These are phyloP conservation scores for Choloepus hoffmanni DNA, from an alignment of 2,113 vertebrate species.

Conservation along the genomic window DNA sequence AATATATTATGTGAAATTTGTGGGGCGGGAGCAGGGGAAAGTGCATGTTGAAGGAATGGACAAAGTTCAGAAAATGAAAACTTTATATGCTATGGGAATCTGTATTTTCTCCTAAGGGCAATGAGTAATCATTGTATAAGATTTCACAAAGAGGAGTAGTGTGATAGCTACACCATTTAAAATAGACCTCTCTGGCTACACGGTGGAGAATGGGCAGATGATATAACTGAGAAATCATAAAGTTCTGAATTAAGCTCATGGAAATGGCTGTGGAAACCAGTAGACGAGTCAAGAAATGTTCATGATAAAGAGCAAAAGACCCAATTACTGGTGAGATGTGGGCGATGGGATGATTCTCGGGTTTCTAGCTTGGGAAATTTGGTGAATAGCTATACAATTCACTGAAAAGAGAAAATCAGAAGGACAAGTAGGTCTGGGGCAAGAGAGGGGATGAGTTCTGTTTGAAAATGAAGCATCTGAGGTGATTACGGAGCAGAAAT, in stretches of 20 bases:
- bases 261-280: neutral
- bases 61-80: neutral
- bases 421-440: neutral
- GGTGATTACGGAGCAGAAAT: neutral
- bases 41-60: neutral
- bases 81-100: neutral
- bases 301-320: neutral
- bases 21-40: neutral
- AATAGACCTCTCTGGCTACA: neutral
- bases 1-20: neutral
- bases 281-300: neutral
- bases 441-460: neutral
- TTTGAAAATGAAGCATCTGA: neutral
- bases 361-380: slow-evolving; percentile 37
- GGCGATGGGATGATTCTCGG: neutral
- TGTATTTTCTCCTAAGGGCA: neutral
- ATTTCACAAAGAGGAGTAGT: neutral
- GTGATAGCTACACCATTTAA: neutral
- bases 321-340: neutral
- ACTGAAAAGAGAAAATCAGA: slow-evolving; percentile 16
- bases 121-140: neutral
- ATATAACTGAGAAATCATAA: neutral
- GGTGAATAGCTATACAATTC: neutral
- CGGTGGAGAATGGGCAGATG: neutral
- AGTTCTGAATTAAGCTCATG: neutral